Evolutionary conservation across 2,888 invertebrate genomes (phyloP), one percentile per base, ranked within the genome.

Genomic region (Phortica magna): DNA sequence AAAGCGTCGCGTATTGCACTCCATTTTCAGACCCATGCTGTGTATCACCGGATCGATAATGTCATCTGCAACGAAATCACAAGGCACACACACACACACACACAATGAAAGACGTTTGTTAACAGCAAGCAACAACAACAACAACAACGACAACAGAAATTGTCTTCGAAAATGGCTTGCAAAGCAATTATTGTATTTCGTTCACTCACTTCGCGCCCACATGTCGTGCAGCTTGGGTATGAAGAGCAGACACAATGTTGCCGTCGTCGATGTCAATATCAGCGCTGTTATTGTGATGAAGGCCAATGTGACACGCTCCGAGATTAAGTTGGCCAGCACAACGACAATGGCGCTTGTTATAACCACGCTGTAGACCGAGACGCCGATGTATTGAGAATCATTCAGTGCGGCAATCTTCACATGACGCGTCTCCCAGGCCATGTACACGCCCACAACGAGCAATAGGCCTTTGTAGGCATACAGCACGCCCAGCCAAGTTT

Each of bases 391-490:
- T 90, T 97, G 96, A 6, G 98, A 98, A 92, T 98, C 98, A 92
- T 98, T 98, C 41, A 98, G 92, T 0, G 96, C 97, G 14, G 97
- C 96, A 84, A 98, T 97, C 92, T 98, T 97, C 39, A 98, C 97
- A 91, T 96, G 95, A 73, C 97, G 94, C 10, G 98, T 98, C 93
- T 98, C 97, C 98, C 98, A 98, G 0, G 98, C 98, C 98, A 98
- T 98, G 92, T 97, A 98, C 4, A 97, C 96, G 0, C 98, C 98
- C 78, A 98, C 97, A 43, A 97, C 94, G 17, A 98, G 93, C 19
- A 98, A 93, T 0, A 98, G 93, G 1, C 97, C 97, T 92, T 98
- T 98, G 93, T 98, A 98, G 9, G 95, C 96, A 91, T 98, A 98
- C 12, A 98, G 94, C 0, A 95, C 96, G 71, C 97, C 95, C n/a